Conservation (phyloP, 2,113 vertebrate genomes). For the Rhizomys pruinosus region DNA sequence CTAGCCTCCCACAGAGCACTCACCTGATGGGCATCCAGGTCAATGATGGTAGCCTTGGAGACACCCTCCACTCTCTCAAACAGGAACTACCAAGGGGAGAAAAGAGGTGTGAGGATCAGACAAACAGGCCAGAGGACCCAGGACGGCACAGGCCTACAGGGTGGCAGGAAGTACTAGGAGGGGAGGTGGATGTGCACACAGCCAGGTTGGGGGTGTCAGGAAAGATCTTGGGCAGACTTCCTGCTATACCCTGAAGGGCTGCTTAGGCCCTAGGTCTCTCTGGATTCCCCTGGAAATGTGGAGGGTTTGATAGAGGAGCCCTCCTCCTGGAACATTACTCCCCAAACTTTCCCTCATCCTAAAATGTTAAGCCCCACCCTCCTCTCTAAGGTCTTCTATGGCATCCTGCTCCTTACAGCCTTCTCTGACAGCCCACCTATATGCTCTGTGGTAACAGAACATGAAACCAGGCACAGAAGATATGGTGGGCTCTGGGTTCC, state of each 20-base stretch:
- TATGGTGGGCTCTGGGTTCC: rapidly evolving
- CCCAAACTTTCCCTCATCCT: neutral
- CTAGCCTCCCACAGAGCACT: constrained; percentile 63
- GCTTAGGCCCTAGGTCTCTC: neutral
- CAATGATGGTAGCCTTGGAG: constrained; percentile 94
- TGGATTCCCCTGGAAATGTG: neutral
- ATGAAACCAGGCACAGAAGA: neutral
- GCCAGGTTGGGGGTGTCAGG: neutral
- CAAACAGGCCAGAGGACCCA: neutral
- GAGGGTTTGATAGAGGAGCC: too few relatives aligned
- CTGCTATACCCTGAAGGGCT: neutral
- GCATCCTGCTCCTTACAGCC: neutral
- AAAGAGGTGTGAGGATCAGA: constrained; percentile 47
- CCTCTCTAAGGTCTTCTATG: neutral
- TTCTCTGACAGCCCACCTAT: neutral
- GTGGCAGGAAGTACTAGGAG: neutral
- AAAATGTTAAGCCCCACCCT: neutral
- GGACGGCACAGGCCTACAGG: neutral
- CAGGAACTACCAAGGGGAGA: constrained; percentile 89
- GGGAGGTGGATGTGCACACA: neutral
- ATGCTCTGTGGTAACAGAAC: neutral
- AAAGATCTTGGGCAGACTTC: neutral
- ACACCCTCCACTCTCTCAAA: constrained; percentile 95
- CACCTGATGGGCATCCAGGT: constrained; percentile 98
- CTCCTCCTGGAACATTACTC: neutral